A percentile compares a stretch with the other conserved stretches of the same genome.
Conservation (phyloP, 2,797 vertebrate genomes). For the Percopsis omiscomaycus region DNA sequence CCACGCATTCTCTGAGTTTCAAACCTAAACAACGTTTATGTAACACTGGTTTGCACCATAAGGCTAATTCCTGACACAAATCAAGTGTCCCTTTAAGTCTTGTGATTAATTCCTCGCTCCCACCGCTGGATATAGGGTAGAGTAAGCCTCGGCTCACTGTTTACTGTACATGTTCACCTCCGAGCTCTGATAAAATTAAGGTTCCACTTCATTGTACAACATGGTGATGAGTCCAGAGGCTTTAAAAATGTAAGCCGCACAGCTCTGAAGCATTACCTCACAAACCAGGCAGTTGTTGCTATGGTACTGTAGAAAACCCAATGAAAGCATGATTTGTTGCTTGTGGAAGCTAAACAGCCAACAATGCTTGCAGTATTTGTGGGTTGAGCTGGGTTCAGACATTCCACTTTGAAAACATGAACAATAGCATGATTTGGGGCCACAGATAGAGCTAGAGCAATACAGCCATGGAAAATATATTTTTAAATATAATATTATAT, state of each 20-base stretch:
- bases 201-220: conserved; percentile 53
- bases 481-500: no score
- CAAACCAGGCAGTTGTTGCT: conserved; percentile 72
- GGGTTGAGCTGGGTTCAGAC: conserved; percentile 50
- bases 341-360: conserved; percentile 61
- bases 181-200: conserved; percentile 55
- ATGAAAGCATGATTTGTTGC: conserved; percentile 63
- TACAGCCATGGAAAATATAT: no score
- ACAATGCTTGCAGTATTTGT: conserved; percentile 55
- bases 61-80: no score
- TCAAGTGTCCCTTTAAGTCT: no score
- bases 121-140: not conserved
- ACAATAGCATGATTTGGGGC: not conserved
- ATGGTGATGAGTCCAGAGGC: conserved; percentile 63
- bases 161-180: conserved; percentile 8
- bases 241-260: conserved; percentile 56
- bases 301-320: conserved; percentile 63
- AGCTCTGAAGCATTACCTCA: conserved; percentile 62
- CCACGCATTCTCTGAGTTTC: no score
- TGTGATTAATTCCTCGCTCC: no score
- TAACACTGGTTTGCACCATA: no score
- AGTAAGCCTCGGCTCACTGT: conserved; percentile 6
- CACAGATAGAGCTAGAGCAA: no score
- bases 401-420: conserved; percentile 26
- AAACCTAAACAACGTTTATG: no score